These are phyloP conservation scores for Conomelus anceps DNA, from an alignment of 2,888 invertebrate genomes.

Conservation along the genomic window DNA sequence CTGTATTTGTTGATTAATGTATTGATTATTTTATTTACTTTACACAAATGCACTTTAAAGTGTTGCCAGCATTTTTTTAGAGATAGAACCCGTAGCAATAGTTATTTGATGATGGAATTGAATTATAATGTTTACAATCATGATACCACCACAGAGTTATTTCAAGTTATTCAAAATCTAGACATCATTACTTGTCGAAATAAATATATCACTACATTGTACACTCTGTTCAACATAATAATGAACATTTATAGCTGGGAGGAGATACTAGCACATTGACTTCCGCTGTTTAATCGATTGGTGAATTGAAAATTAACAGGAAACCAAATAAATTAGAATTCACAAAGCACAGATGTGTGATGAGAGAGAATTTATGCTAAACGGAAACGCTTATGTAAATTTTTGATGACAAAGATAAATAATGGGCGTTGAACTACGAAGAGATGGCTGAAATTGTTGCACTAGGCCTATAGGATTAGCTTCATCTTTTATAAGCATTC, in stretches of 20 bases:
- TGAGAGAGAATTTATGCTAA: background rate
- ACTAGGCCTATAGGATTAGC: background rate
- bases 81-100: too few species aligned
- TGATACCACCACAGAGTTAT: too few species aligned
- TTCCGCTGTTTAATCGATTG: background rate
- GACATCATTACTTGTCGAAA: background rate
- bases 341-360: background rate
- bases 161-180: background rate
- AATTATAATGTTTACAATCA: too few species aligned
- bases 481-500: too few species aligned
- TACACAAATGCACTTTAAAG: too few species aligned
- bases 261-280: background rate
- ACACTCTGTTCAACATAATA: background rate
- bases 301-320: background rate
- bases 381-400: background rate
- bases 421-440: background rate
- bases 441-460: too few species aligned
- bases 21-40: too few species aligned
- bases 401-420: background rate
- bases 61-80: too few species aligned
- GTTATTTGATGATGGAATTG: too few species aligned
- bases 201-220: background rate
- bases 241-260: background rate
- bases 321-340: background rate
- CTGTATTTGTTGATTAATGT: too few species aligned